Conservation (phyloP, 2,113 vertebrate genomes). For the Ictalurus furcatus region DNA sequence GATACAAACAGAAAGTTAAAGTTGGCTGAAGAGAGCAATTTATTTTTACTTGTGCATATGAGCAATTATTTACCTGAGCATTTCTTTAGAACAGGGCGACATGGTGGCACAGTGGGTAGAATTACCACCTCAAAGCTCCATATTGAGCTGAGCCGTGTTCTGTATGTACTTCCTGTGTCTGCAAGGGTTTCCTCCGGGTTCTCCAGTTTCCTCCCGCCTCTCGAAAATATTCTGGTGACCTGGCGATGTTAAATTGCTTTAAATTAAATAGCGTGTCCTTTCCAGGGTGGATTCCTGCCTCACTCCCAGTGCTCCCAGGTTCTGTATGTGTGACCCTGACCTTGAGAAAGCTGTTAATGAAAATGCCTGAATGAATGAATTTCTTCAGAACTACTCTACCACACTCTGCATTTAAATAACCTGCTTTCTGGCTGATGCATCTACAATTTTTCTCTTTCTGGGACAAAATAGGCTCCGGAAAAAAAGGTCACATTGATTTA, state of each 20-base stretch:
- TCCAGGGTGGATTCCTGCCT: not conserved
- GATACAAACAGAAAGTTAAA: not conserved
- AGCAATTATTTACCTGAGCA: not conserved
- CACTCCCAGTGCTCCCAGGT: not conserved
- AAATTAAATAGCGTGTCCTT: too few species aligned
- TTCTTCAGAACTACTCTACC: not conserved
- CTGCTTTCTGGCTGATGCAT: not conserved
- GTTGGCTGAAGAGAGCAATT: not conserved
- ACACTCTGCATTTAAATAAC: conserved; percentile 11
- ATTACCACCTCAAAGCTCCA: not conserved
- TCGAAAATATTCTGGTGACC: not conserved
- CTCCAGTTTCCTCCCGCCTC: not conserved
- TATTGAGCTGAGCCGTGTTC: not conserved
- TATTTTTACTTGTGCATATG: not conserved
- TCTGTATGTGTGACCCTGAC: not conserved
- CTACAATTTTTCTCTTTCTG: not conserved
- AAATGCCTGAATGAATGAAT: not conserved
- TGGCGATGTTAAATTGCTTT: not conserved
- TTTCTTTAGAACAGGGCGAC: not conserved
- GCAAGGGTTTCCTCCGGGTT: not conserved
- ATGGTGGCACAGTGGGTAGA: not conserved
- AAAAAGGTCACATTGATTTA: not conserved
- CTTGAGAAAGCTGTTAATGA: not conserved
- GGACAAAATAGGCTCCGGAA: not conserved
- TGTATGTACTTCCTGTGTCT: not conserved